phyloP scores from a whole-genome alignment of 2,888 invertebrate species.

The Eristalinus sepulchralis region DNA sequence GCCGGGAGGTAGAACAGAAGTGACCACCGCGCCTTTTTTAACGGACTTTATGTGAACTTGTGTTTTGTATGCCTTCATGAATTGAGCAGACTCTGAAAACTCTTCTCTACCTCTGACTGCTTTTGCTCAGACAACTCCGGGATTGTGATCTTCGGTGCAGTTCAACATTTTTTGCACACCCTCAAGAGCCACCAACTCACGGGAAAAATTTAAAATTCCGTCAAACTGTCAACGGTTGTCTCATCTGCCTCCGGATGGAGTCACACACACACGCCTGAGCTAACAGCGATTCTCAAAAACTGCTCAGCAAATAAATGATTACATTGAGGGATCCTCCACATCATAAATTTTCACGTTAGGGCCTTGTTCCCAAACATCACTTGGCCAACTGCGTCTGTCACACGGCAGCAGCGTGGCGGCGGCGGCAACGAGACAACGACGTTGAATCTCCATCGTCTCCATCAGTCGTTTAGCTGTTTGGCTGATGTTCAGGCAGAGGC shows the following conservation, averaged over 20 bases:
- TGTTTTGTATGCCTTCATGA: neutral
- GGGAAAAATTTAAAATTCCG: too few relatives aligned
- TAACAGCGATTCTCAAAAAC: too few relatives aligned
- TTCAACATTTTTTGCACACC: too few relatives aligned
- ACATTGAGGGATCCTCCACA: conserved; percentile 26
- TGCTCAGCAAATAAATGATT: conserved; percentile 35
- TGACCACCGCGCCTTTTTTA: conserved; percentile 14
- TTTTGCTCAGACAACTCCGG: too few relatives aligned
- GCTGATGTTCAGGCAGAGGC: neutral
- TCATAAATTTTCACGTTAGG: conserved; percentile 23
- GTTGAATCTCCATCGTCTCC: neutral
- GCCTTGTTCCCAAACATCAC: conserved; percentile 17
- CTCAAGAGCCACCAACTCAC: too few relatives aligned
- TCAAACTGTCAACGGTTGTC: too few relatives aligned
- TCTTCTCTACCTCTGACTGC: too few relatives aligned
- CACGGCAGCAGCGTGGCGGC: neutral
- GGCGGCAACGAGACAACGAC: neutral
- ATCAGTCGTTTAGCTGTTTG: neutral
- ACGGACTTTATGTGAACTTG: conserved; percentile 6
- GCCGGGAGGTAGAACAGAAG: neutral
- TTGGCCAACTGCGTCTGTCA: conserved; percentile 12
- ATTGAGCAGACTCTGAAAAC: neutral
- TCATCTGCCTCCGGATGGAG: neutral
- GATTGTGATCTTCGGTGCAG: too few relatives aligned
- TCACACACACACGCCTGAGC: too few relatives aligned